phyloP scores from a whole-genome alignment of 2,113 vertebrate species.

The Tenrec ecaudatus region DNA sequence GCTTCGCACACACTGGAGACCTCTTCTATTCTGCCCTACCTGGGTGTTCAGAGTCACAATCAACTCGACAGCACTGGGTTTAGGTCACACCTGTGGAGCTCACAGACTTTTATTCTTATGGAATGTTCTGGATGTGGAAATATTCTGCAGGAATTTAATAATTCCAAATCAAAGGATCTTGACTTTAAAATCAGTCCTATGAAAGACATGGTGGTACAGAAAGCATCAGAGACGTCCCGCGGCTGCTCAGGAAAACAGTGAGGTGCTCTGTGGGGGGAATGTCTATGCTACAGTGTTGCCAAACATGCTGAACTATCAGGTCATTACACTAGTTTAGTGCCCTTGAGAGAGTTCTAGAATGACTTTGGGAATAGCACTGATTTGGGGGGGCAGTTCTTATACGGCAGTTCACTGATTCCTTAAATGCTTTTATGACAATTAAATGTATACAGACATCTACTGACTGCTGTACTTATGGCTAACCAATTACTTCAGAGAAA shows the following conservation, averaged over 20 bases:
- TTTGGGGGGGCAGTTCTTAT: not conserved
- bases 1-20: no score
- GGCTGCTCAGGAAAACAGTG: not conserved
- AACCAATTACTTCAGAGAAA: constrained; percentile 4
- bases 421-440: not conserved
- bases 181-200: not conserved
- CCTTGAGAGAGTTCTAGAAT: not conserved
- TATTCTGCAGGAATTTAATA: not conserved
- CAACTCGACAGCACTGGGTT: no score
- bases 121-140: not conserved
- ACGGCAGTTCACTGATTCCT: not conserved
- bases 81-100: not conserved
- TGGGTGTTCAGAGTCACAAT: no score
- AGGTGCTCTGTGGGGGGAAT: not conserved
- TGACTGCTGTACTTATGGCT: not conserved
- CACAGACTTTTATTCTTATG: not conserved
- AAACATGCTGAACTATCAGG: not conserved
- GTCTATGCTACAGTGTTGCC: not conserved
- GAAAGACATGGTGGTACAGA: not conserved
- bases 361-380: not conserved
- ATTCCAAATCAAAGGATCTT: not conserved
- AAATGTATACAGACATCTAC: not conserved
- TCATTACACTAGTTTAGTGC: not conserved
- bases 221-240: not conserved
- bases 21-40: no score